Base-by-base conservation (phyloP, 2,797 vertebrate species). In the Chrysolophus pictus region DNA sequence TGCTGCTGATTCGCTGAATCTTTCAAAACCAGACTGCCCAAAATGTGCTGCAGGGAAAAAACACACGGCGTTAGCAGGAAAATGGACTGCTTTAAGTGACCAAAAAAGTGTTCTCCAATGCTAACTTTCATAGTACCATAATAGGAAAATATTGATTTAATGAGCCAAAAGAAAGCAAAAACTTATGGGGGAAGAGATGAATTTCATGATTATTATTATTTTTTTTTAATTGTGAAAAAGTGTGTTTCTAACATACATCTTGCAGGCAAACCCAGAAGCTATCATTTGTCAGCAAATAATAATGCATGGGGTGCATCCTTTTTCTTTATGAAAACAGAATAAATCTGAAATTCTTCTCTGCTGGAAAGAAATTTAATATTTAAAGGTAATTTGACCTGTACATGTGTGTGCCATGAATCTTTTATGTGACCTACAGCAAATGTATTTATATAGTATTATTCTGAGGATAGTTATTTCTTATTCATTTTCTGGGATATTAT, bases 341-440 rank as follows among this genome's bases (percentile, higher is more conserved):
- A 97, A 96, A 96, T 96, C 94, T 97, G 94, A 97, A 97, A 97
- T 95, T 94, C 95, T 97, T 95, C 79, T 95, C 83, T 1, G 21
- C 93, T 96, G 93, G 94, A 97, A 97, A 95, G 95, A 97, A 97
- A 97, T 98, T 97, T 98, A 98, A 98, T 98, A 98, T 98, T 98
- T 98, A 98, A 97, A 98, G 97, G 97, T 97, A 98, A 98, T 98
- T 97, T 98, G 97, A 98, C 97, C 97, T 92, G 91, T 96, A 97
- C 97, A 98, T 97, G 95, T 97, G 88, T 97, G 96, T 97, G 95
- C 62, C 90, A 98, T 98, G 97, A 98, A 98, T 98, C 97, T 97
- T 98, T 98, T 97, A 98, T 98, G 96, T 97, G 95, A 97, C 95
- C 97, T 97, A 98, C 96, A 97, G 97, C 97, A 98, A 98, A 98